These are phyloP conservation scores for Vidua chalybeata DNA, from an alignment of 2,113 vertebrate species.

Conservation along the genomic window DNA sequence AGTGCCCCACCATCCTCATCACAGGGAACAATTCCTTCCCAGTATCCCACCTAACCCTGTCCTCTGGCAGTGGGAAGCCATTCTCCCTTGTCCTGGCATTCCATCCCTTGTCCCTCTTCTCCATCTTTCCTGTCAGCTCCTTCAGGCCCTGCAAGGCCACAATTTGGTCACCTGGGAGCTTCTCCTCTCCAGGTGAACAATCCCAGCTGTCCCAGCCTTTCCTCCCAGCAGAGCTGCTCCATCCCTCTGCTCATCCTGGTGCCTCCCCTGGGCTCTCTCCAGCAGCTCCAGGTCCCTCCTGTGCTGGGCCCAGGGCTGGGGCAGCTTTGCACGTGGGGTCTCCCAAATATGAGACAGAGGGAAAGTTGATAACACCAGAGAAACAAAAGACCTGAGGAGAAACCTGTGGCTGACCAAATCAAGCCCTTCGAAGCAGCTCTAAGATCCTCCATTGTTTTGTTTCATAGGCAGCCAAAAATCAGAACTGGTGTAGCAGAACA, in stretches of 20 bases:
- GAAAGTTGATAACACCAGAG: neutral
- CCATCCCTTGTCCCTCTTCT: accelerated
- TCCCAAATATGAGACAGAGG: neutral
- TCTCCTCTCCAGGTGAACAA: neutral
- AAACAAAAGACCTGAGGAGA: neutral
- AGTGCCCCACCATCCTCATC: neutral
- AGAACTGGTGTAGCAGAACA: neutral
- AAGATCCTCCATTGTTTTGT: neutral
- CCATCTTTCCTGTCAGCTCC: accelerated
- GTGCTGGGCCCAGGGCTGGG: neutral
- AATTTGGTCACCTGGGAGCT: accelerated
- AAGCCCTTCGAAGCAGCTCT: neutral
- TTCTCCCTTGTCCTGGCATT: accelerated
- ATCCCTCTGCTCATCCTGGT: neutral
- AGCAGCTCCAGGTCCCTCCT: neutral
- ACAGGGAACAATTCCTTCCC: neutral
- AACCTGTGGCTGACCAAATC: neutral
- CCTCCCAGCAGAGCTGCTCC: neutral
- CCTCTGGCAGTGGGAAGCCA: neutral
- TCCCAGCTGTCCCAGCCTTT: neutral
- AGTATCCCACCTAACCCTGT: accelerated
- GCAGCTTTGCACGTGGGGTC: neutral
- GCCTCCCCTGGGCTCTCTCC: neutral
- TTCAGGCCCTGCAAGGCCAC: accelerated
- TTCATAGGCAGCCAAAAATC: neutral